Evolutionary conservation across 2,888 invertebrate species (phyloP).

Genomic region (Chrysomela aeneicollis): DNA sequence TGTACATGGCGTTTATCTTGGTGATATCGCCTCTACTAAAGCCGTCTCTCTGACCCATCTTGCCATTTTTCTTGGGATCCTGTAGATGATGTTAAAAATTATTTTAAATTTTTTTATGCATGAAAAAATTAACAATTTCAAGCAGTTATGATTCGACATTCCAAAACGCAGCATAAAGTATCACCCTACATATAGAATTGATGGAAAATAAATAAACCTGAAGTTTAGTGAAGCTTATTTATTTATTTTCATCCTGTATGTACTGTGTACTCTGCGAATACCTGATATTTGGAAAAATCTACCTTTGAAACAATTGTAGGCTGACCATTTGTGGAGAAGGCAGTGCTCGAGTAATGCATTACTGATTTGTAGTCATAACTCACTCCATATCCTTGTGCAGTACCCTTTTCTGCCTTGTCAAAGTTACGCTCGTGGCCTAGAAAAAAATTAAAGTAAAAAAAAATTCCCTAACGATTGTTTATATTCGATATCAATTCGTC

Average conservation of each 20-base stretch:
- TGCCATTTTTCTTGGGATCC: constrained; percentile 55
- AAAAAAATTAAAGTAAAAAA: constrained; percentile 29
- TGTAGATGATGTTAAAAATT: constrained; percentile 31
- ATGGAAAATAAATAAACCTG: no score
- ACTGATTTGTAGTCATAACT: constrained; percentile 82
- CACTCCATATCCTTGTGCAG: constrained; percentile 72
- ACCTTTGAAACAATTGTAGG: constrained; percentile 79
- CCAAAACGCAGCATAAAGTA: no score
- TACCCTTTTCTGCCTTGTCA: constrained; percentile 68
- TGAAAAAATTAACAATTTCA: no score
- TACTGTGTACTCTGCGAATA: no score
- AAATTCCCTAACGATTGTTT: neutral
- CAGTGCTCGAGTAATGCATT: constrained; percentile 83
- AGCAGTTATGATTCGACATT: no score
- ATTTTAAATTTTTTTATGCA: no score
- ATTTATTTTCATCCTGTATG: no score
- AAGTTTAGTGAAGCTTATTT: no score
- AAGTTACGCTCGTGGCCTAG: constrained; percentile 74
- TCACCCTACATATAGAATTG: no score
- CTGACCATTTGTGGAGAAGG: constrained; percentile 76
- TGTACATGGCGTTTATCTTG: constrained; percentile 81
- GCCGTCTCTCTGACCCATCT: constrained; percentile 78
- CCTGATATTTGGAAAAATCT: no score
- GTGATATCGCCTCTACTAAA: constrained; percentile 76
- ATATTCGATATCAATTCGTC: no score